These are phyloP conservation scores for Struthio camelus DNA, from an alignment of 2,113 vertebrate species.

Conservation along the genomic window DNA sequence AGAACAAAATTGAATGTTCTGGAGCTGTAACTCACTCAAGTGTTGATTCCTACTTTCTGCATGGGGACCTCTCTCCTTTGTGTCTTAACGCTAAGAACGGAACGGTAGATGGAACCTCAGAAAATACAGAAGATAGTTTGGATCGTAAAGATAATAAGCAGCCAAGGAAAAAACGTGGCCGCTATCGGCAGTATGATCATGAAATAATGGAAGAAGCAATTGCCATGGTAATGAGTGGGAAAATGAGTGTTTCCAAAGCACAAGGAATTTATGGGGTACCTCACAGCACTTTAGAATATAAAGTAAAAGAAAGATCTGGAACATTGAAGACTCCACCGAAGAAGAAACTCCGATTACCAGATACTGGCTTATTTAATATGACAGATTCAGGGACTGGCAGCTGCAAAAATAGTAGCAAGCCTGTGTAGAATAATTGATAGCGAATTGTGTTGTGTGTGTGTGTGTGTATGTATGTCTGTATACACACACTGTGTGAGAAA, in stretches of 20 bases:
- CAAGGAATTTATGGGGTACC: constrained; percentile 98
- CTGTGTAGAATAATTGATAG: constrained; percentile 87
- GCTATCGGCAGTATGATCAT: constrained; percentile 97
- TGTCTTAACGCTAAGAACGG: constrained; percentile 90
- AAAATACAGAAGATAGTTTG: constrained; percentile 85
- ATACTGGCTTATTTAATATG: constrained; percentile 86
- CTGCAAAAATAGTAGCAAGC: constrained; percentile 87
- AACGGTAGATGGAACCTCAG: constrained; percentile 87
- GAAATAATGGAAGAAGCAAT: constrained; percentile 99
- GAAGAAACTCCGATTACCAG: constrained; percentile 91
- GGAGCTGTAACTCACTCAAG: constrained; percentile 84
- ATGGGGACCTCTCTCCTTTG: constrained; percentile 91
- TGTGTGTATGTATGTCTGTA: constrained; percentile 73
- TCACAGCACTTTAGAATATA: constrained; percentile 99
- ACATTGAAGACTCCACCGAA: constrained; percentile 98
- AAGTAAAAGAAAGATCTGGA: constrained; percentile 98
- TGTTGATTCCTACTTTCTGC: constrained; percentile 87
- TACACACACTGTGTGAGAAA: constrained; percentile 75
- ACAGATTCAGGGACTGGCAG: constrained; percentile 94
- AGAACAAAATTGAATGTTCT: constrained; percentile 88
- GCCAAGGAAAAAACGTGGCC: constrained; percentile 96
- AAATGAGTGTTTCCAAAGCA: constrained; percentile 99
- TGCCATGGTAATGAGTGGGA: constrained; percentile 95
- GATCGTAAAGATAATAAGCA: constrained; percentile 93
- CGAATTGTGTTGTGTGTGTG: constrained; percentile 74